Base-by-base conservation (phyloP, 2,888 invertebrate species). In the Eumerus sabulonum region DNA sequence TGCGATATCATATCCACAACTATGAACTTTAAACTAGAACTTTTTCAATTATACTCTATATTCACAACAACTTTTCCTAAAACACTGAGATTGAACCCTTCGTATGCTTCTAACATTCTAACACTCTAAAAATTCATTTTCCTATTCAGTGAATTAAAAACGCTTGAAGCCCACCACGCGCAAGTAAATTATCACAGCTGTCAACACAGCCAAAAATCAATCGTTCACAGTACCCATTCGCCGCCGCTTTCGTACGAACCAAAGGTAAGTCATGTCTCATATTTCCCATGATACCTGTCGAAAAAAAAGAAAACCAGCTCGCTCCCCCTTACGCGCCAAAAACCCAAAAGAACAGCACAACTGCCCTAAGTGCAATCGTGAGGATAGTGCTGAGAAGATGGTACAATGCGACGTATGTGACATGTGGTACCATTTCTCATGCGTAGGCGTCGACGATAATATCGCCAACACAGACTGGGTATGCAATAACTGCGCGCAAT, bases 341-440 rank as follows among this genome's bases (percentile, higher is more conserved):
- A 40, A 40, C 9, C n/a, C n/a, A n/a, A n/a, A 40, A 11, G 27
- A 56, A 42, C 3, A 40, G 7, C 19, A 14, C 42, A 19, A 19
- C 36, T 57, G 57, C 57, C 14, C 35, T 14, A 45, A 57, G 27
- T 57, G 44, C 16, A 17, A 45, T 3, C 27, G 57, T 7, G 44
- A 42, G 11, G 38, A 54, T 18, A 40, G 40, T 14, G 38, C 40
- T 16, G 45, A 57, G 12, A 44, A 16, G 14, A 45, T 57, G 59
- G 59, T 59, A 19, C 47, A 47, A 35, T 51, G 47, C 27, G 47
- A 47, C 38, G 13, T 18, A 5, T 59, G 47, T 17, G 47, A 59
- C 38, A 35, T 12, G 11, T 57, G 57, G 57, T 45, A 13, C 57
- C 45, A 59, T 16, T 59, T 45, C 13, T 7, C 35, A 12, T 57